Conservation (phyloP, 2,113 vertebrate species). For the Mionectes macconnelli region DNA sequence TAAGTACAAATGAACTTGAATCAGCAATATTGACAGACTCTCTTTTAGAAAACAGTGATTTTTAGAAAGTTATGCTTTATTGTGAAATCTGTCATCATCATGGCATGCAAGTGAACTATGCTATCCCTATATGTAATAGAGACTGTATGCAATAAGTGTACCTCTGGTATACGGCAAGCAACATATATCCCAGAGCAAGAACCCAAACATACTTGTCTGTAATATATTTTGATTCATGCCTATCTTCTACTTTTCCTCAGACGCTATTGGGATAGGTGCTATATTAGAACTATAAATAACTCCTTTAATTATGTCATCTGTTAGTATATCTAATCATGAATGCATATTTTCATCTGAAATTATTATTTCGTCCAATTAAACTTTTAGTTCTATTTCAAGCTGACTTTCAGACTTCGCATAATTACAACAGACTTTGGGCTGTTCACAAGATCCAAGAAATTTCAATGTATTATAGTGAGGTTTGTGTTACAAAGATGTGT, state of each 20-base stretch:
- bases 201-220: not conserved
- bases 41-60: not conserved
- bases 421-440: slow-evolving; percentile 66
- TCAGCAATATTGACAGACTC: not conserved
- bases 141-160: not conserved
- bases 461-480: slow-evolving; percentile 60
- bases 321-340: slow-evolving; percentile 53
- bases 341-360: slow-evolving; percentile 44
- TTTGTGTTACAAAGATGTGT: slow-evolving; percentile 71
- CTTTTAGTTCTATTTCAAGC: slow-evolving; percentile 72
- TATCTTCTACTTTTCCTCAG: slow-evolving; percentile 32
- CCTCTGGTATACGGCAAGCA: not conserved
- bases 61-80: slow-evolving; percentile 46
- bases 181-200: not conserved
- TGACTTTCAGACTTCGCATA: slow-evolving; percentile 69
- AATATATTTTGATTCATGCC: slow-evolving; percentile 20
- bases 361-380: slow-evolving; percentile 70
- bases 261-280: slow-evolving; percentile 47
- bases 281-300: slow-evolving; percentile 56
- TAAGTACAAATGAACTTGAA: not conserved
- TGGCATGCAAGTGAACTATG: slow-evolving; percentile 47
- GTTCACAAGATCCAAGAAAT: slow-evolving; percentile 64
- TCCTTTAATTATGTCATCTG: slow-evolving; percentile 55
- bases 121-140: not conserved
- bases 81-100: slow-evolving; percentile 20